These are phyloP conservation scores for Rhinichthys osculus DNA, from an alignment of 2,797 vertebrate genomes.

Conservation along the genomic window DNA sequence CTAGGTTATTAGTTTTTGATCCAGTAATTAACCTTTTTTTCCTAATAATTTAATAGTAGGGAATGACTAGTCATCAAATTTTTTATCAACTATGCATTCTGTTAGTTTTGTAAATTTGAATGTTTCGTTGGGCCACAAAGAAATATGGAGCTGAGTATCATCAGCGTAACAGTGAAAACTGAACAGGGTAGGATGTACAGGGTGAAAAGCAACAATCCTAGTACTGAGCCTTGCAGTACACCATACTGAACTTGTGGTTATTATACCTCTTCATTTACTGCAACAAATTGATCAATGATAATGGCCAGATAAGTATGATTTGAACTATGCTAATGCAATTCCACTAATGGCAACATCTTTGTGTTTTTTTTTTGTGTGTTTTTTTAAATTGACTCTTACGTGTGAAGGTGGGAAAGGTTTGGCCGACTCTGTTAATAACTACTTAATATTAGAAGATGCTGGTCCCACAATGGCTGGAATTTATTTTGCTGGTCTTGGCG, in stretches of 20 bases:
- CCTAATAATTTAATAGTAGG: too few relatives aligned
- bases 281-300: background rate
- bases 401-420: background rate
- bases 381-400: too few relatives aligned
- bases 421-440: background rate
- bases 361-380: too few relatives aligned
- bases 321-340: background rate
- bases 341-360: background rate
- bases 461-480: slow-evolving; percentile 17
- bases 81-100: too few relatives aligned
- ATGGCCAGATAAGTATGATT: background rate
- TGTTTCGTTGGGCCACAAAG: background rate
- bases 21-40: too few relatives aligned
- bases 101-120: too few relatives aligned
- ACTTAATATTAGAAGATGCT: background rate
- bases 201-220: background rate
- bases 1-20: too few relatives aligned
- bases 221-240: background rate
- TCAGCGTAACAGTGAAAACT: background rate
- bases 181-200: background rate
- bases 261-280: background rate
- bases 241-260: too few relatives aligned
- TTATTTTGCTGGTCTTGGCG: background rate
- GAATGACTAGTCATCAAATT: too few relatives aligned
- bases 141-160: background rate